Evolutionary conservation across 2,113 vertebrate species (phyloP).

Genomic region (Leptocoma aspasia): DNA sequence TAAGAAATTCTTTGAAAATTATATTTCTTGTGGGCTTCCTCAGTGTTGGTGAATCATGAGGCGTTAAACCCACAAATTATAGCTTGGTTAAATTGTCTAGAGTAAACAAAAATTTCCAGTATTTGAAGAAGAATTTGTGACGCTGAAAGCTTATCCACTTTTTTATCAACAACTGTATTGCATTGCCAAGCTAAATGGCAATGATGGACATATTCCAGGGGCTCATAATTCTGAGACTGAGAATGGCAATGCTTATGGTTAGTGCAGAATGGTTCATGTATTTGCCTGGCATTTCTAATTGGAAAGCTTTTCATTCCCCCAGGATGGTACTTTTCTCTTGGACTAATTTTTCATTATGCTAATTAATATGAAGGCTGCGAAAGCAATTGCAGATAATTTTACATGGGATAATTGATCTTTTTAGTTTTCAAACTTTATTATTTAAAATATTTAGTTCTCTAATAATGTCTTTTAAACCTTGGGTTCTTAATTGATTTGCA

Average conservation of each 20-base stretch:
- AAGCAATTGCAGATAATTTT: neutral
- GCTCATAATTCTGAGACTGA: neutral
- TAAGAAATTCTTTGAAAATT: neutral
- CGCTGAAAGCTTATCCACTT: neutral
- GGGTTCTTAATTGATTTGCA: neutral
- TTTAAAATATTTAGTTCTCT: neutral
- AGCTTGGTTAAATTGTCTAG: neutral
- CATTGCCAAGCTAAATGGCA: neutral
- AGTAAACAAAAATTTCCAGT: constrained; percentile 34
- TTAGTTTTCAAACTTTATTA: neutral
- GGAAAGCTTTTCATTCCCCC: neutral
- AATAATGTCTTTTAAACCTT: neutral
- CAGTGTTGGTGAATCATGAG: neutral
- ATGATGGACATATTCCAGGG: neutral
- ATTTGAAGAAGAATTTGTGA: neutral
- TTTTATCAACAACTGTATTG: neutral
- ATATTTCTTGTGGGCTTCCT: neutral
- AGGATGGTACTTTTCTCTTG: neutral
- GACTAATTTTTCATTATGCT: neutral
- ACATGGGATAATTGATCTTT: neutral
- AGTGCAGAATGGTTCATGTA: neutral
- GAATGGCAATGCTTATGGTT: neutral
- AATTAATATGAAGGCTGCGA: neutral
- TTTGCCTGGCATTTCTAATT: neutral
- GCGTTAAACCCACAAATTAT: neutral